Conservation (phyloP, 2,888 invertebrate genomes). For the Fragum sueziense region DNA sequence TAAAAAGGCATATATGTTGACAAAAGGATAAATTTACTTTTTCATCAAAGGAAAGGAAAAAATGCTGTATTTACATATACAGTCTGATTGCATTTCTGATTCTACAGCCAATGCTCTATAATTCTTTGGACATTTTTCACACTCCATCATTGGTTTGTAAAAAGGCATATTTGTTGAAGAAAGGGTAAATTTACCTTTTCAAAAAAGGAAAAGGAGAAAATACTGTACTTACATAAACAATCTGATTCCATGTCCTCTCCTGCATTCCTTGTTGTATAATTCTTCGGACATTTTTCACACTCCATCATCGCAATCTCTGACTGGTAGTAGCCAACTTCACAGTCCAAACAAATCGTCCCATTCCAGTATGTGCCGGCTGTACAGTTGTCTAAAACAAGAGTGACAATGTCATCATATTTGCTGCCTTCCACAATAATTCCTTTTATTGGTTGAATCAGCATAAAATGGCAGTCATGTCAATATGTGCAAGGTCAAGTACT, state of each 20-base stretch:
- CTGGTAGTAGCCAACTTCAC: constrained; percentile 38
- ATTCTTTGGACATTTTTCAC: constrained; percentile 39
- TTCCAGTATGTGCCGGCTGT: constrained; percentile 36
- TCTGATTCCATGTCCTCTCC: neutral
- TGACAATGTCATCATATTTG: too few species aligned
- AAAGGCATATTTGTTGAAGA: too few species aligned
- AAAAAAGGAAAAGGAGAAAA: neutral
- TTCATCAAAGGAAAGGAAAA: neutral
- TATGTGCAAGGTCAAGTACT: too few species aligned
- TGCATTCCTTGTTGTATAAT: constrained; percentile 25
- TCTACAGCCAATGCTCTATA: constrained; percentile 14
- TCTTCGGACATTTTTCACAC: constrained; percentile 38
- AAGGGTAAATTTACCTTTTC: too few species aligned
- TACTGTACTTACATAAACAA: constrained; percentile 43
- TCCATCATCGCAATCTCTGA: constrained; percentile 18
- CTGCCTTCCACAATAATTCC: too few species aligned
- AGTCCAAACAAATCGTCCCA: constrained; percentile 16
- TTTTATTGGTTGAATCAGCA: too few species aligned
- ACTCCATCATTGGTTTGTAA: too few species aligned
- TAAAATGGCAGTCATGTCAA: too few species aligned
- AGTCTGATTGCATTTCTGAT: neutral
- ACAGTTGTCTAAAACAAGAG: constrained; percentile 37
- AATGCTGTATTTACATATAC: constrained; percentile 41
- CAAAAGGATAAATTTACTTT: too few species aligned
- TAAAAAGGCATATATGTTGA: too few species aligned